Base-by-base conservation (phyloP, 1,140 invertebrate genomes). In the Drosophila pallidifrons region DNA sequence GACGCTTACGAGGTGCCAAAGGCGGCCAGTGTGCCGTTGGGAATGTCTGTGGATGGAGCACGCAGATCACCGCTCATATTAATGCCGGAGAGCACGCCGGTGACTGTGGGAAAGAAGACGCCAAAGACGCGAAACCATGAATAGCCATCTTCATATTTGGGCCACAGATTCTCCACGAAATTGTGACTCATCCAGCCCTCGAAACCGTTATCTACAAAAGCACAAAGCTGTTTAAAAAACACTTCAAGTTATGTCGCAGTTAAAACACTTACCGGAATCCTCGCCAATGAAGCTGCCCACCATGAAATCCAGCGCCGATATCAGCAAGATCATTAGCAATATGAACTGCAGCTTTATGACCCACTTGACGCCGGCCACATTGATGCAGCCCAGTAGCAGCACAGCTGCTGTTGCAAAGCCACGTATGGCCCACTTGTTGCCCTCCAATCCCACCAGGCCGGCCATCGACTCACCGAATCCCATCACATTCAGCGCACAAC, bases 11-110 rank as follows among this genome's bases (percentile, higher is more conserved):
- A 96, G 45, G 96, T 97, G 59, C 96, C 96, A 69, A 99, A 95
- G 52, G 98, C 98, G 30, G 97, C 96, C 28, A 99, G 93, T 3
- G 98, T 99, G 41, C 98, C 98, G 93, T 97, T 96, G 3, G 98
- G 98, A 90, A 99, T 99, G 92, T 98, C 97, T 47, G 95, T 95
- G 8, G 97, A 97, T 0, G 98, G 98, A 85, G 98, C 96, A 65
- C 95, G 95, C 46, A 99, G 94, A 93, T 99, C 98, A 10, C 98
- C 98, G 93, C 98, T 98, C 98, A 99, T 99, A 92, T 99, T 99
- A 76, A 99, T 97, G 47, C 98, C 98, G 47, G 98, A 98, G 67
- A 99, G 94, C 52, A 99, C 97, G 25, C 98, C 98, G 64, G 98
- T 97, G 59, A 99, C 95, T 52, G 98, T 97, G 57, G 98, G 96